A percentile compares a stretch with the other conserved stretches of the same genome.
Conservation (phyloP, 2,797 vertebrate genomes). For the Macropus fuliginosus region DNA sequence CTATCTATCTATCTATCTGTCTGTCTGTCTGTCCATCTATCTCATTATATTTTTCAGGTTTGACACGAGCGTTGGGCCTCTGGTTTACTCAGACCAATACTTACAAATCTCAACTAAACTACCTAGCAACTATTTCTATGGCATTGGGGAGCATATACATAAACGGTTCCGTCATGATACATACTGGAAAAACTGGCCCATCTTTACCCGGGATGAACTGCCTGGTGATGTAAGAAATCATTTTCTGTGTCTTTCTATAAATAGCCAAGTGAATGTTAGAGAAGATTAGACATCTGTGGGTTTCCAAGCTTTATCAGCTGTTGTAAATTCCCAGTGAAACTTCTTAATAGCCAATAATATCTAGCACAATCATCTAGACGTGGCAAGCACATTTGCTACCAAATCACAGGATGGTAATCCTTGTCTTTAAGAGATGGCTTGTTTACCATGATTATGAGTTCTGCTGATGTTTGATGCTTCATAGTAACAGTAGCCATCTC, state of each 20-base stretch:
- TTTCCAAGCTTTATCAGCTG: neutral
- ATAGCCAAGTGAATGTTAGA: conserved; percentile 7
- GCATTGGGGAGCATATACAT: conserved; percentile 95
- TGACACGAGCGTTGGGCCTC: conserved; percentile 91
- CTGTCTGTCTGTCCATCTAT: neutral
- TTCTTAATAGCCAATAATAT: neutral
- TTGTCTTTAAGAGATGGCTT: neutral
- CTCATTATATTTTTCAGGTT: conserved; percentile 85
- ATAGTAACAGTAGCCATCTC: neutral
- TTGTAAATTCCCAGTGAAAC: neutral
- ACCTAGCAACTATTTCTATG: conserved; percentile 93
- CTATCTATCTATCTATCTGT: too few relatives aligned
- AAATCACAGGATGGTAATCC: neutral
- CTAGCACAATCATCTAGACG: neutral
- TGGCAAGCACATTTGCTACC: neutral
- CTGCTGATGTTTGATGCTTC: neutral
- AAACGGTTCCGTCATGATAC: conserved; percentile 90
- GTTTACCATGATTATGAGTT: neutral
- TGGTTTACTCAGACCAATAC: conserved; percentile 94
- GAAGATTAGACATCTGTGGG: neutral
- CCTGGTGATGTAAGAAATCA: conserved; percentile 90
- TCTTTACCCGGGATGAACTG: conserved; percentile 91
- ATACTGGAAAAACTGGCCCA: conserved; percentile 96
- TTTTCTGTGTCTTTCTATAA: conserved; percentile 14
- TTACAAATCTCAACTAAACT: conserved; percentile 94